A percentile compares a stretch with the other conserved stretches of the same genome.
These are phyloP conservation scores for Xenus cinereus DNA, from an alignment of 2,113 vertebrate species.

Conservation along the genomic window DNA sequence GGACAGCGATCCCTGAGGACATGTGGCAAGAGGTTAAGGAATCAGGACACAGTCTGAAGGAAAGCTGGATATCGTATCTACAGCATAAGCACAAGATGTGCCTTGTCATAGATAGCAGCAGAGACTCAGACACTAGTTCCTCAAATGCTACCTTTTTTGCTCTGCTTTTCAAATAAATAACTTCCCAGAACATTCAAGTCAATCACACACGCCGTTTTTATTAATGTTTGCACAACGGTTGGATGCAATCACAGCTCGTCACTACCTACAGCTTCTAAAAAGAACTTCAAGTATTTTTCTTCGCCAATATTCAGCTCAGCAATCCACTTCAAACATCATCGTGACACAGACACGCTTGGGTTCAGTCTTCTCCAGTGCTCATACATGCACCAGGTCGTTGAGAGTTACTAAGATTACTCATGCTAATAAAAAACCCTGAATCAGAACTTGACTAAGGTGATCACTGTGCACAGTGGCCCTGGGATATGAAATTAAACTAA, in stretches of 20 bases:
- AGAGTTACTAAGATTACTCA: background rate
- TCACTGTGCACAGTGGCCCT: background rate
- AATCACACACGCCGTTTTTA: background rate
- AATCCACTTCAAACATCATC: background rate
- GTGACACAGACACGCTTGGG: fast-evolving
- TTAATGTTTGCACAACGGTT: background rate
- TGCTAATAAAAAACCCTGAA: constrained; percentile 14
- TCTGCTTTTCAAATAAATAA: background rate
- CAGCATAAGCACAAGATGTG: background rate
- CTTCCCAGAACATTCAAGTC: background rate
- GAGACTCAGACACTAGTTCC: background rate
- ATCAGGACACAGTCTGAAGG: background rate
- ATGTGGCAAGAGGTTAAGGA: background rate
- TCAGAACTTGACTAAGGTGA: constrained; percentile 10
- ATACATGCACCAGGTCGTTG: fast-evolving
- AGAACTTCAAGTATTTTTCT: background rate
- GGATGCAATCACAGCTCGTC: background rate
- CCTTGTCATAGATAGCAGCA: background rate
- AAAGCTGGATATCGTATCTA: background rate
- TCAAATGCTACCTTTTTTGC: background rate
- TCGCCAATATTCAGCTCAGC: background rate
- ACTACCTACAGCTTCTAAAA: background rate
- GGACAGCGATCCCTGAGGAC: background rate
- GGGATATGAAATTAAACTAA: constrained; percentile 25
- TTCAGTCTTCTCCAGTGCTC: background rate